Conservation (phyloP, 2,113 vertebrate species). For the Machaerirhynchus nigripectus region DNA sequence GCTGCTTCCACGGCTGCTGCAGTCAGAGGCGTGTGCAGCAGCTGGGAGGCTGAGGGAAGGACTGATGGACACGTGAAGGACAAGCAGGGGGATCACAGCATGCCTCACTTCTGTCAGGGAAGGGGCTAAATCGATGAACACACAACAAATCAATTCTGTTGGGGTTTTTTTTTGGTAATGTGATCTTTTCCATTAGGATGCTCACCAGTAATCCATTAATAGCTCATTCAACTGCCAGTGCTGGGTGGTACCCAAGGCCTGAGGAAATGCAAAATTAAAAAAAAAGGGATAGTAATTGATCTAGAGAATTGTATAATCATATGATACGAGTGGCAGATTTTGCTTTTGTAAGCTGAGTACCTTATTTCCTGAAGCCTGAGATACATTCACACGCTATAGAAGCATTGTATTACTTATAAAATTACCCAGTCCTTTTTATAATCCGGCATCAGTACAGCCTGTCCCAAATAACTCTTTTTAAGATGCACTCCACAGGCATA, state of each 20-base stretch:
- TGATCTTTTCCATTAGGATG: slow-evolving; percentile 50
- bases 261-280: slow-evolving; percentile 10
- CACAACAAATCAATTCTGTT: slow-evolving; percentile 45
- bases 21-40: fast-evolving
- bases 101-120: background rate
- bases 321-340: slow-evolving; percentile 32
- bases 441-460: slow-evolving; percentile 22
- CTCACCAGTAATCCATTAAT: slow-evolving; percentile 12
- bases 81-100: background rate
- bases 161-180: background rate
- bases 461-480: slow-evolving; percentile 47
- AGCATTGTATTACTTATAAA: slow-evolving; percentile 44
- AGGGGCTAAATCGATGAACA: slow-evolving; percentile 20
- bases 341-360: slow-evolving; percentile 37
- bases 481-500: slow-evolving; percentile 8
- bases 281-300: slow-evolving; percentile 1
- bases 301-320: slow-evolving; percentile 13
- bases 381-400: background rate
- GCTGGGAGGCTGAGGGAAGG: background rate
- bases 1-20: background rate
- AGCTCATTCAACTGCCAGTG: background rate
- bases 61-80: background rate
- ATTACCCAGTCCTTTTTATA: slow-evolving; percentile 46
- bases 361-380: slow-evolving; percentile 33
- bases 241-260: background rate